Conservation (phyloP, 1,140 invertebrate species). For the Papilio glaucus region DNA sequence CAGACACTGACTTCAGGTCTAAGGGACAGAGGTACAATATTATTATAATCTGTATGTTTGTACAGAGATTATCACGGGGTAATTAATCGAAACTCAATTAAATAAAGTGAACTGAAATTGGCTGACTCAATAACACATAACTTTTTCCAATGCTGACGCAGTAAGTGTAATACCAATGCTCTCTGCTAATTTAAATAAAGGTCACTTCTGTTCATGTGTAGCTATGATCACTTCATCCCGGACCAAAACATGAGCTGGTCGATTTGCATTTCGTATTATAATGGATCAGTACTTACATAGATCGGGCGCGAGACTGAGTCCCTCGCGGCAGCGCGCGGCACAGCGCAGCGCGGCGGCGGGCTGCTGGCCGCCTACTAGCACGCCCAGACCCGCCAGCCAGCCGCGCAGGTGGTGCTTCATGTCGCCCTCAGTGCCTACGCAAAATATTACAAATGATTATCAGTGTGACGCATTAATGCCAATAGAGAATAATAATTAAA, state of each 20-base stretch:
- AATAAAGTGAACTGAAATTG: conserved; percentile 3
- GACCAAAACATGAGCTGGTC: too few species aligned
- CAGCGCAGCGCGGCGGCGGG: conserved; percentile 92
- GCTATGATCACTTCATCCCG: too few species aligned
- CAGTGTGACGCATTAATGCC: background rate
- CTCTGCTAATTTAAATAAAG: background rate
- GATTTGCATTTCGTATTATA: background rate
- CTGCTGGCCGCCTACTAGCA: conserved; percentile 92
- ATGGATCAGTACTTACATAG: conserved; percentile 57
- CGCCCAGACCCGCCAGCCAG: conserved; percentile 93
- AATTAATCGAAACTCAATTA: too few species aligned
- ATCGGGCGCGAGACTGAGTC: conserved; percentile 64
- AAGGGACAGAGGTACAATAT: conserved; percentile 33
- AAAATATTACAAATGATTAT: background rate
- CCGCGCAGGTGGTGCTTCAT: conserved; percentile 95
- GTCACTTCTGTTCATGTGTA: too few species aligned
- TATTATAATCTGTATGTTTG: too few species aligned
- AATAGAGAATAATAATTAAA: too few species aligned
- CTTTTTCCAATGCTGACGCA: too few species aligned
- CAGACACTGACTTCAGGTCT: conserved; percentile 95
- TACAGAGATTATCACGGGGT: too few species aligned
- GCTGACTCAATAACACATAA: too few species aligned
- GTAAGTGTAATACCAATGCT: too few species aligned
- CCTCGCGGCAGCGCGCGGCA: conserved; percentile 86
- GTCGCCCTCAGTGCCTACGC: conserved; percentile 90